A percentile compares a stretch with the other conserved stretches of the same genome.
Evolutionary conservation across 1,140 invertebrate genomes (phyloP).

Genomic region (Penaeus japonicus): DNA sequence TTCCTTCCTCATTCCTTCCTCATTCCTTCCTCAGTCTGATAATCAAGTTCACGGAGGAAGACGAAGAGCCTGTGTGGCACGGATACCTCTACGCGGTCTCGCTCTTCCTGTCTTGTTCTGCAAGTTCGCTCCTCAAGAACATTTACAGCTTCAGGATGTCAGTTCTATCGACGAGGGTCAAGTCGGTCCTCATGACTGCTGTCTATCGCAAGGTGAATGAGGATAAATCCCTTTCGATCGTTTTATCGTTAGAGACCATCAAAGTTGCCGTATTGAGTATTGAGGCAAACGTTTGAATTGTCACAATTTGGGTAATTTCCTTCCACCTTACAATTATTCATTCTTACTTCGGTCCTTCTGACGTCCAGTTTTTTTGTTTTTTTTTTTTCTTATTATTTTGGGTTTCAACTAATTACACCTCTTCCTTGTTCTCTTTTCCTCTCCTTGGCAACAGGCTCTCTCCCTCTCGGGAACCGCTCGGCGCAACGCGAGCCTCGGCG

Average conservation of each 20-base stretch:
- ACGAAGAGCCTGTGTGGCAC: constrained; percentile 66
- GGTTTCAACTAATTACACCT: no score
- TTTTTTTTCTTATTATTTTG: not conserved
- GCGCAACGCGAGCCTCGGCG: constrained; percentile 79
- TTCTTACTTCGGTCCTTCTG: no score
- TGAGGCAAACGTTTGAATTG: no score
- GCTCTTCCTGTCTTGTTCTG: constrained; percentile 80
- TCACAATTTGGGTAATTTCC: no score
- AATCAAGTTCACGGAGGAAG: constrained; percentile 41
- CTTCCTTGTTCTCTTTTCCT: no score
- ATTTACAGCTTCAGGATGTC: constrained; percentile 93
- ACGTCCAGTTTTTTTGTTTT: not conserved
- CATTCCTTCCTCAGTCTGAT: constrained; percentile 39
- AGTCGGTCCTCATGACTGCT: constrained; percentile 88
- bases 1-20: not conserved
- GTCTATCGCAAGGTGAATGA: constrained; percentile 85
- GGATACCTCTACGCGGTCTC: constrained; percentile 68
- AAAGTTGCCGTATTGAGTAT: not conserved
- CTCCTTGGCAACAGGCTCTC: constrained; percentile 60
- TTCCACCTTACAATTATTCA: no score
- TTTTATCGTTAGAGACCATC: no score
- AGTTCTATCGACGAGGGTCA: constrained; percentile 86
- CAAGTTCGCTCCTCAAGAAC: constrained; percentile 88
- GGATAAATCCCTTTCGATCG: no score
- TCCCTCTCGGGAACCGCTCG: constrained; percentile 61